These are phyloP conservation scores for Pomacea maculata DNA, from an alignment of 1,140 invertebrate species.

Conservation along the genomic window DNA sequence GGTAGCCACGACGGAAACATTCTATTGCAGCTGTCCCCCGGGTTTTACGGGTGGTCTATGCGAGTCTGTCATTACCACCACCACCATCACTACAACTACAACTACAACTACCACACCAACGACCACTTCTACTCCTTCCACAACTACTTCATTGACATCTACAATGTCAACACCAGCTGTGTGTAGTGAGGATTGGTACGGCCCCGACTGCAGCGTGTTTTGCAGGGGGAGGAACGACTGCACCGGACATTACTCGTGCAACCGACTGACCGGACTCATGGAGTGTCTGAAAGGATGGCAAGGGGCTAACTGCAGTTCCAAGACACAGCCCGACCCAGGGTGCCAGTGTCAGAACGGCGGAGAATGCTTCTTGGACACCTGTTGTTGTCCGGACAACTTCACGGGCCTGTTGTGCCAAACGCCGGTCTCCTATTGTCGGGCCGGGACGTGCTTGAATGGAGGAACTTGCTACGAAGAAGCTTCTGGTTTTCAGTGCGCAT, in stretches of 20 bases:
- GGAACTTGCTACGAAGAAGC: conserved; percentile 32
- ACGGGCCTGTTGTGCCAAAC: conserved; percentile 25
- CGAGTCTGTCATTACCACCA: conserved; percentile 19
- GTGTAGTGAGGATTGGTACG: conserved; percentile 31
- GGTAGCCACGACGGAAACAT: not conserved
- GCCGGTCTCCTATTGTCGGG: conserved; percentile 14
- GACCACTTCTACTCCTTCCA: not conserved
- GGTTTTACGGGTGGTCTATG: conserved; percentile 29
- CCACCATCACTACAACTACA: conserved; percentile 15
- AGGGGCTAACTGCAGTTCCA: conserved; percentile 79
- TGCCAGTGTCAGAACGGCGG: conserved; percentile 37
- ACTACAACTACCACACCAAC: conserved; percentile 15
- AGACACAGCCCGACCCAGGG: not conserved
- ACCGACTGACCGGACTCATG: conserved; percentile 75
- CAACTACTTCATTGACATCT: not conserved
- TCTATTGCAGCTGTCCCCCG: conserved; percentile 23
- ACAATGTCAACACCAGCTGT: not conserved
- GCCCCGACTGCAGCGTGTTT: conserved; percentile 21
- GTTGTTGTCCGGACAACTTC: conserved; percentile 29
- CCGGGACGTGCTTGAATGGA: conserved; percentile 33
- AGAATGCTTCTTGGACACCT: conserved; percentile 27
- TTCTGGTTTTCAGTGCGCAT: conserved; percentile 29
- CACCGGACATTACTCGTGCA: conserved; percentile 85
- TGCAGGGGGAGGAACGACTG: conserved; percentile 30
- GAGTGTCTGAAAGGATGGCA: conserved; percentile 89